A percentile compares a stretch with the other conserved stretches of the same genome.
phyloP scores from a whole-genome alignment of 2,888 invertebrate genomes.

The Papilio elwesi region DNA sequence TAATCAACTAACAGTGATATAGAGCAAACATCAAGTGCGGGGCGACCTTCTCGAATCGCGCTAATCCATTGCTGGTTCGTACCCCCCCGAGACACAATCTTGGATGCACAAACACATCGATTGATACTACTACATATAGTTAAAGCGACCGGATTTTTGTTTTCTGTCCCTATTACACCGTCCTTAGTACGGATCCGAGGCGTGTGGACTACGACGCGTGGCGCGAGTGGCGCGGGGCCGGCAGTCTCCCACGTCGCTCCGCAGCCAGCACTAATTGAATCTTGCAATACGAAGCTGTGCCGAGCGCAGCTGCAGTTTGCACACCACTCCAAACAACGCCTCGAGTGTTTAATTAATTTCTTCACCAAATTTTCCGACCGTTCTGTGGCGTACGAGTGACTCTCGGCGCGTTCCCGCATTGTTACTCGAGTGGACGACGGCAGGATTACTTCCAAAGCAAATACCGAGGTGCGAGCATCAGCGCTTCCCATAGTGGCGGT shows the following conservation, averaged over 20 bases:
- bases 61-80: not conserved
- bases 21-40: not conserved
- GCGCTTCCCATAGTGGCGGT: slow-evolving; percentile 9
- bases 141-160: not conserved
- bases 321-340: slow-evolving; percentile 43
- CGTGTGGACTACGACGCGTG: not conserved
- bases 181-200: not conserved
- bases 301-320: slow-evolving; percentile 48
- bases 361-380: slow-evolving; percentile 35
- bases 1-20: too few relatives aligned
- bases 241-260: slow-evolving; percentile 22
- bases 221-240: slow-evolving; percentile 1
- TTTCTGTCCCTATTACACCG: slow-evolving; percentile 3
- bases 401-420: slow-evolving; percentile 28
- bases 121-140: not conserved
- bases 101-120: not conserved
- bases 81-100: not conserved
- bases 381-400: slow-evolving; percentile 35
- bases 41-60: not conserved
- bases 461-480: slow-evolving; percentile 29
- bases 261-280: slow-evolving; percentile 44
- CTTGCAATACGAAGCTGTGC: slow-evolving; percentile 44
- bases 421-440: slow-evolving; percentile 31
- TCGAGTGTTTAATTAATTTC: slow-evolving; percentile 41
- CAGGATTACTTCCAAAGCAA: slow-evolving; percentile 29